Conservation (phyloP, 2,888 invertebrate species). For the Apocheima hispidaria region DNA sequence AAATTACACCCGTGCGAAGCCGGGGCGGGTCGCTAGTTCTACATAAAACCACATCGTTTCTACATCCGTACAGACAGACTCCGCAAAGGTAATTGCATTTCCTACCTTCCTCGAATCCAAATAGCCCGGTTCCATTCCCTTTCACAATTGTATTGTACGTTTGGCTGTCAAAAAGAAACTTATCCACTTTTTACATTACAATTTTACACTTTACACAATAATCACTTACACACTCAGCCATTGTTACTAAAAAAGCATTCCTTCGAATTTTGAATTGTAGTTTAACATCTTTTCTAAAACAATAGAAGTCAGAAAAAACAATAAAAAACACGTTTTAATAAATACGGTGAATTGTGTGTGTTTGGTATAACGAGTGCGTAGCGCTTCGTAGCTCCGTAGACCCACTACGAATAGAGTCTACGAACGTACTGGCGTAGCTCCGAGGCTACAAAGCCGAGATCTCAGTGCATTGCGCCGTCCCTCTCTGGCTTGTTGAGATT, state of each 20-base stretch:
- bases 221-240: conserved; percentile 50
- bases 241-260: conserved; percentile 28
- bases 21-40: neutral
- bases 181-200: conserved; percentile 85
- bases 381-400: conserved; percentile 56
- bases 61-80: conserved; percentile 3
- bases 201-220: conserved; percentile 58
- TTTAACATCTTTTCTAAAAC: conserved; percentile 26
- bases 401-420: conserved; percentile 70
- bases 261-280: conserved; percentile 52
- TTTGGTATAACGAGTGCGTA: conserved; percentile 39
- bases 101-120: conserved; percentile 78
- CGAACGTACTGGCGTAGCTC: conserved; percentile 67
- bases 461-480: conserved; percentile 42
- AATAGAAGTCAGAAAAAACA: conserved; percentile 4
- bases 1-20: neutral
- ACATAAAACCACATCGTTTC: conserved; percentile 1
- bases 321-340: neutral
- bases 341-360: conserved; percentile 10
- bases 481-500: conserved; percentile 35
- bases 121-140: conserved; percentile 76
- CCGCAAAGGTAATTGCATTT: conserved; percentile 11
- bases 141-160: conserved; percentile 84
- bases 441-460: conserved; percentile 56
- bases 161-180: conserved; percentile 73